A percentile compares a stretch with the other conserved stretches of the same genome.
Conservation (phyloP, 2,797 vertebrate species). For the Ispidina picta region DNA sequence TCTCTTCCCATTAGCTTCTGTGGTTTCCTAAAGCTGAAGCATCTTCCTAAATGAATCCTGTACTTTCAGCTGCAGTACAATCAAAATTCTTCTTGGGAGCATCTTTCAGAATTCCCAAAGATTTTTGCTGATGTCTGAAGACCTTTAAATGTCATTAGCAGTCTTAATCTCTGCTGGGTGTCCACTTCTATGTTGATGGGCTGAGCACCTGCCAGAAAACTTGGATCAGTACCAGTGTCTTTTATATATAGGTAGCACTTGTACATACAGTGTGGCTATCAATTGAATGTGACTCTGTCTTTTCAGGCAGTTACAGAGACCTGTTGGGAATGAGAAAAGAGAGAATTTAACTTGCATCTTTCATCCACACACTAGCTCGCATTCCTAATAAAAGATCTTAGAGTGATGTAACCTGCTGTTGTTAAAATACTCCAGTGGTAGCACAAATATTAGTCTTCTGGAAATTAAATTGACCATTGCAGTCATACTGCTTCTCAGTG, state of each 20-base stretch:
- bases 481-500: neutral
- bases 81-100: neutral
- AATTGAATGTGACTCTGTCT: neutral
- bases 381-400: neutral
- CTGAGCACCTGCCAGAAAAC: neutral
- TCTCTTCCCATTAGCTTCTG: neutral
- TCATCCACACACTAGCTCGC: neutral
- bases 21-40: neutral
- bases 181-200: neutral
- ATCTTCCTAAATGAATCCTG: neutral
- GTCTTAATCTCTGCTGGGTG: neutral
- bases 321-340: neutral
- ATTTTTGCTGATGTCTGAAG: neutral
- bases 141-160: neutral
- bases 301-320: neutral
- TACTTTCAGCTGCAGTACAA: neutral
- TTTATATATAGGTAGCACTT: neutral
- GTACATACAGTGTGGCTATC: neutral
- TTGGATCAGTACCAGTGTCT: neutral
- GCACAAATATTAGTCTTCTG: neutral
- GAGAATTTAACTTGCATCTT: neutral
- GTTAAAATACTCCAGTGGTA: neutral
- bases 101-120: neutral
- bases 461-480: neutral
- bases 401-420: neutral